Conservation (phyloP, 2,113 vertebrate genomes). For the Chaetorhynchus papuensis region DNA sequence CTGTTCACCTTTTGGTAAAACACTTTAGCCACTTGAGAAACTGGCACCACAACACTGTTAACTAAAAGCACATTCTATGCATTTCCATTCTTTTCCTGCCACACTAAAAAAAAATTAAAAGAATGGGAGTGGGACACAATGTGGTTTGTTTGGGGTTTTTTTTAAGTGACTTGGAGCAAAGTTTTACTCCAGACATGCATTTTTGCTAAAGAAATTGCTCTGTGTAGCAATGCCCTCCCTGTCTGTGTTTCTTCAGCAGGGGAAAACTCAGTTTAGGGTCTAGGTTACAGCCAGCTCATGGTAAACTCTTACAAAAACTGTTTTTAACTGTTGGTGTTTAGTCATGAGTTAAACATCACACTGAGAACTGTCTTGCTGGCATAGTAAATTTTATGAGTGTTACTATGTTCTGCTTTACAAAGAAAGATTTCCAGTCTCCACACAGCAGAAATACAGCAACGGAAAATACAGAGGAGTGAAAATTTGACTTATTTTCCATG, state of each 20-base stretch:
- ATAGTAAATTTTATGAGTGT: not conserved
- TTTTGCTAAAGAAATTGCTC: not conserved
- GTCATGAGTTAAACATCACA: not conserved
- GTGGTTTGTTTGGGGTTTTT: rapidly evolving
- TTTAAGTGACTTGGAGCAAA: not conserved
- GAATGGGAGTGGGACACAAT: rapidly evolving
- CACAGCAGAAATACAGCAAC: not conserved
- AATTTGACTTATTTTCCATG: not conserved
- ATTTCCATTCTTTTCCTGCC: not conserved
- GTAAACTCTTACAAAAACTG: not conserved
- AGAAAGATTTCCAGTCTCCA: not conserved
- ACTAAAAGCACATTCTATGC: not conserved
- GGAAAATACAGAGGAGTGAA: not conserved
- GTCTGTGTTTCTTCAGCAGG: not conserved
- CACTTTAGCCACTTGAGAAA: not conserved
- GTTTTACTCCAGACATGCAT: not conserved
- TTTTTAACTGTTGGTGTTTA: not conserved
- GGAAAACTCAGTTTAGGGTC: not conserved
- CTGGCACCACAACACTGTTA: not conserved
- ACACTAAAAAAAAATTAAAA: not conserved
- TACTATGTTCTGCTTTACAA: not conserved
- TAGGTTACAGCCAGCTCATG: not conserved
- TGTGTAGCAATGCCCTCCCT: not conserved
- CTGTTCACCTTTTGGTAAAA: not conserved
- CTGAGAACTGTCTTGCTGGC: not conserved